Conservation (phyloP, 2,797 vertebrate genomes). For the Orientallactaga sibirica region DNA sequence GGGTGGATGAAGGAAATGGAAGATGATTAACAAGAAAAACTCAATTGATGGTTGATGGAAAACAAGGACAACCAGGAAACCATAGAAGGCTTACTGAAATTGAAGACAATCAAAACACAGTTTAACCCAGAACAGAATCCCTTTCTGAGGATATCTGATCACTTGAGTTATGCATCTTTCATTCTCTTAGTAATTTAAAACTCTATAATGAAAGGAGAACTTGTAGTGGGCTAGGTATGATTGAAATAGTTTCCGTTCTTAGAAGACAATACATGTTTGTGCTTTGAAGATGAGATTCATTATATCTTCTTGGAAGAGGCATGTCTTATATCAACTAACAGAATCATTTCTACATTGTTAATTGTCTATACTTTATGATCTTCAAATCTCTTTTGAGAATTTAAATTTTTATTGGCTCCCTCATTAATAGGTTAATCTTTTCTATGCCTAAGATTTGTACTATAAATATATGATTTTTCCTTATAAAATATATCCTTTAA, state of each 20-base stretch:
- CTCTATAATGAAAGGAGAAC: not conserved
- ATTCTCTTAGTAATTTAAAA: not conserved
- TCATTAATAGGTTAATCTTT: not conserved
- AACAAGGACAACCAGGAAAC: too few species aligned
- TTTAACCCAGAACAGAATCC: not conserved
- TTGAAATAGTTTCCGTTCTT: not conserved
- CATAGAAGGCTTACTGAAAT: too few species aligned
- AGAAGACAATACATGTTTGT: not conserved
- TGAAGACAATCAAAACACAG: too few species aligned
- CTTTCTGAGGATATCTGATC: not conserved
- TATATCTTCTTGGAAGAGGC: not conserved
- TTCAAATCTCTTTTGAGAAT: not conserved
- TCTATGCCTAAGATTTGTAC: not conserved
- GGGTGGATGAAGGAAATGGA: too few species aligned
- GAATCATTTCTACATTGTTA: not conserved
- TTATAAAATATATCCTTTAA: not conserved
- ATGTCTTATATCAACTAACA: not conserved
- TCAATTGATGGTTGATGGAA: too few species aligned
- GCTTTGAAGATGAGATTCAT: conserved; percentile 15
- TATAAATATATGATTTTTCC: not conserved
- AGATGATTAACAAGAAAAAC: too few species aligned
- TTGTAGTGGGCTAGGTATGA: not conserved
- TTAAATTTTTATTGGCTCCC: not conserved
- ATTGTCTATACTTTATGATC: not conserved
- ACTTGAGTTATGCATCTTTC: not conserved